Evolutionary conservation across 30 jellyfish, hydroid and myxozoan genomes (phyloP).

Genomic region (Clytia hemisphaerica): DNA sequence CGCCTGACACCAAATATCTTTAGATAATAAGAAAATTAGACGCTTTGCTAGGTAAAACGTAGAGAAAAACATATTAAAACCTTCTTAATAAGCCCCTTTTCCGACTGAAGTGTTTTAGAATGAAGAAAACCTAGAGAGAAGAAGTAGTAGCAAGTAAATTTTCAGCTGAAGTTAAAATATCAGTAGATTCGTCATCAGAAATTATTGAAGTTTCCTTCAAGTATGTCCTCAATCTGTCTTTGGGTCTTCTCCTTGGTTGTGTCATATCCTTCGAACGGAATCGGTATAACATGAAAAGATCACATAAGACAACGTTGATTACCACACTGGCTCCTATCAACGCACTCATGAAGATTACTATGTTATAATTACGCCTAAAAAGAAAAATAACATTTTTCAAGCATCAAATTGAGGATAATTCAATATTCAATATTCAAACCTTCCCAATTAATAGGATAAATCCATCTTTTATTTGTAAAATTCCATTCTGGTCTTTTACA

Average conservation of each 20-base stretch:
- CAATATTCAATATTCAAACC: not conserved
- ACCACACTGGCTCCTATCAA: not conserved
- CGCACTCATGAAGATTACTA: not conserved
- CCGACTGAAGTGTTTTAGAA: too few relatives aligned
- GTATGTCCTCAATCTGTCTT: not conserved
- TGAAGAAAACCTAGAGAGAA: too few relatives aligned
- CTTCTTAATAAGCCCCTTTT: too few relatives aligned
- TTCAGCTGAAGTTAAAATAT: too few relatives aligned
- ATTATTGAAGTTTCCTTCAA: not conserved
- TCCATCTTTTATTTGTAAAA: too few relatives aligned
- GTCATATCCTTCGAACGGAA: not conserved
- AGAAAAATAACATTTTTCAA: not conserved
- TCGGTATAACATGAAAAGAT: not conserved
- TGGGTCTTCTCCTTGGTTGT: not conserved
- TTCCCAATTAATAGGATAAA: not conserved
- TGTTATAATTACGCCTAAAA: constrained; percentile 1
- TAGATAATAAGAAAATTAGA: too few relatives aligned
- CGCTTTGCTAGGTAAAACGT: too few relatives aligned
- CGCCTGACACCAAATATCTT: too few relatives aligned
- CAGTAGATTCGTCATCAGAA: too few relatives aligned
- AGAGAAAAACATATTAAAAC: too few relatives aligned
- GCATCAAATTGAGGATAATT: not conserved
- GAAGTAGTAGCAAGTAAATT: too few relatives aligned
- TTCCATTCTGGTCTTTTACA: too few relatives aligned
- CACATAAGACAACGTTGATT: not conserved